Evolutionary conservation across 2,888 invertebrate genomes (phyloP), one percentile per base, ranked within the genome.

Genomic region (Xylophagus ater): DNA sequence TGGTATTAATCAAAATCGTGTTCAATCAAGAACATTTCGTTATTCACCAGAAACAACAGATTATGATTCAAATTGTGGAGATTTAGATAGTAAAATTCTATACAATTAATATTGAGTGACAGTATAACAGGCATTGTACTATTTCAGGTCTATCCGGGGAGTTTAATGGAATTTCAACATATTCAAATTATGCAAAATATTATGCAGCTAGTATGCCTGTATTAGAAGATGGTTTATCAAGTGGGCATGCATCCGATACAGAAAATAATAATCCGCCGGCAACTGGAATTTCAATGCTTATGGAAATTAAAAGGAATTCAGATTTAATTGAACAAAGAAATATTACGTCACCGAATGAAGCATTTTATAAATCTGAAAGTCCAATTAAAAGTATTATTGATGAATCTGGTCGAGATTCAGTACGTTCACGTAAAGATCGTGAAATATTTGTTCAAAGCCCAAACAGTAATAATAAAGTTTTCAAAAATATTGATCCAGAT

Each of bases 11-110:
- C 62, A 60, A 45, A 64, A 61, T 51, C 59, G 59, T 34, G 46
- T 79, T 42, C 74, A 78, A 56, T 77, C 77, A 51, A 73, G 81
- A 47, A 87, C 87, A 60, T 89, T 89, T 65, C 86, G 88, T 17
- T 74, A 90, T 43, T 90, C 90, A 26, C 88, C 90, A 5, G 92
- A 90, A 67, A 86, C 87, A 44, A 92, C 89, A 42, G 92, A 92
- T 66, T 88, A 86, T 59, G 90, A 87, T 63, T 85, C 84, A 47
- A 82, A 83, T 59, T 78, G 78, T 55, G 77, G 77, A 14, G 86
- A 86, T 60, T 72, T 85, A 52, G 86, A 87, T 62, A 89, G 85
- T 61, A 82, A 88, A 63, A 15, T 15, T 32, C 8, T 37, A 32
- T 26, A 17, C 30, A 37, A 17, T 28, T 18, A 5, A 14, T 8